Conservation (phyloP, 2,797 vertebrate species). For the Rhincodon typus region DNA sequence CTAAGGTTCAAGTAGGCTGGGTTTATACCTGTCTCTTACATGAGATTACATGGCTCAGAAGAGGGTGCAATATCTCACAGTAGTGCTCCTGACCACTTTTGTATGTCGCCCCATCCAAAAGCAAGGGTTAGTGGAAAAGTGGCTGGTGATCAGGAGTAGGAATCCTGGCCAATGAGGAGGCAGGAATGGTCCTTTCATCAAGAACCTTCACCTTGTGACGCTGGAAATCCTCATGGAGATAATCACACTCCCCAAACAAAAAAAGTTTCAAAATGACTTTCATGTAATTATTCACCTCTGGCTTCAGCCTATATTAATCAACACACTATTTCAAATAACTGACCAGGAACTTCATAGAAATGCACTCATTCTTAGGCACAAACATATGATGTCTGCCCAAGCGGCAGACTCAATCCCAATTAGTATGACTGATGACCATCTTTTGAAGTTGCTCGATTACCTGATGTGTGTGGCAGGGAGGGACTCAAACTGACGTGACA, state of each 20-base stretch:
- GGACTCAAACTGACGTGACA: constrained; percentile 86
- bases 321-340: neutral
- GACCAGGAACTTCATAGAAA: neutral
- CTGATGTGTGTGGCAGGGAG: constrained; percentile 88
- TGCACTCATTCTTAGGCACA: neutral
- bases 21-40: neutral
- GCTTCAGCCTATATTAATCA: neutral
- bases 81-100: neutral
- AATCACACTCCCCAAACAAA: neutral
- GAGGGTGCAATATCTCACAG: neutral
- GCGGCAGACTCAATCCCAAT: neutral
- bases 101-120: neutral
- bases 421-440: neutral
- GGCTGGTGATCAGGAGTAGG: neutral
- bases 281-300: neutral
- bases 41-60: neutral
- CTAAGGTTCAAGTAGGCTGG: neutral
- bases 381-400: neutral
- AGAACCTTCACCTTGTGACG: neutral
- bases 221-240: neutral
- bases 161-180: neutral
- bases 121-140: neutral
- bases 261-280: neutral
- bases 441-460: constrained; percentile 50
- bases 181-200: neutral